phyloP scores from a whole-genome alignment of 2,888 invertebrate species.

The Crossocerus cetratus region DNA sequence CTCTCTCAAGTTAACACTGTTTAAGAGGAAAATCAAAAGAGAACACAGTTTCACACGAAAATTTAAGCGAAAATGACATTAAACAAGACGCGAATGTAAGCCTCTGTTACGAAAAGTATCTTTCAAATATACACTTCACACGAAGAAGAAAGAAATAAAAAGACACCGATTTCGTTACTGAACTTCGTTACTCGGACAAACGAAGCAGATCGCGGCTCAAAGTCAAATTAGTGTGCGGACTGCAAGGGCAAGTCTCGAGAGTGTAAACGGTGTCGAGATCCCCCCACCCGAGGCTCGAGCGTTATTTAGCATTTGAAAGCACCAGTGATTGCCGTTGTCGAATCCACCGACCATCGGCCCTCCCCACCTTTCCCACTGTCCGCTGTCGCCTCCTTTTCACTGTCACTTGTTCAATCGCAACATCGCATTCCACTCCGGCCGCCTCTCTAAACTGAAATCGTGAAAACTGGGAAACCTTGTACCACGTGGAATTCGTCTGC shows the following conservation, averaged over 20 bases:
- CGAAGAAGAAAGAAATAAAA: too few relatives aligned
- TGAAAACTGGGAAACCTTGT: too few relatives aligned
- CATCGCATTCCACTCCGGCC: conserved; percentile 9
- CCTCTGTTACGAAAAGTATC: too few relatives aligned
- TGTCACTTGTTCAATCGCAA: not conserved
- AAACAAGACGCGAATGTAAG: too few relatives aligned
- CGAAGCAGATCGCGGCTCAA: not conserved
- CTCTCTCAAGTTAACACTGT: too few relatives aligned
- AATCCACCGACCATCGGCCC: not conserved
- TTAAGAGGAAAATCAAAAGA: too few relatives aligned
- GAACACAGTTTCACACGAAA: too few relatives aligned
- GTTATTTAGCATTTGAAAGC: conserved; percentile 34
- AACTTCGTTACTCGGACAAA: not conserved
- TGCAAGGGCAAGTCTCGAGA: not conserved
- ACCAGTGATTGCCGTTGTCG: conserved; percentile 18
- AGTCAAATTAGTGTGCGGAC: not conserved
- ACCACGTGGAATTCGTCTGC: too few relatives aligned
- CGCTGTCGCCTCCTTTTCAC: not conserved
- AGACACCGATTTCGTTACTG: too few relatives aligned
- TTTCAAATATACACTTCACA: too few relatives aligned
- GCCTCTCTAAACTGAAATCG: too few relatives aligned
- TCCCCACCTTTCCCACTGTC: not conserved
- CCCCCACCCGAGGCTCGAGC: not conserved
- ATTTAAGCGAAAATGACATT: too few relatives aligned
- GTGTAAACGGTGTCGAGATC: not conserved